Conservation (phyloP, 2,113 vertebrate genomes). For the Stigmatopora argus region DNA sequence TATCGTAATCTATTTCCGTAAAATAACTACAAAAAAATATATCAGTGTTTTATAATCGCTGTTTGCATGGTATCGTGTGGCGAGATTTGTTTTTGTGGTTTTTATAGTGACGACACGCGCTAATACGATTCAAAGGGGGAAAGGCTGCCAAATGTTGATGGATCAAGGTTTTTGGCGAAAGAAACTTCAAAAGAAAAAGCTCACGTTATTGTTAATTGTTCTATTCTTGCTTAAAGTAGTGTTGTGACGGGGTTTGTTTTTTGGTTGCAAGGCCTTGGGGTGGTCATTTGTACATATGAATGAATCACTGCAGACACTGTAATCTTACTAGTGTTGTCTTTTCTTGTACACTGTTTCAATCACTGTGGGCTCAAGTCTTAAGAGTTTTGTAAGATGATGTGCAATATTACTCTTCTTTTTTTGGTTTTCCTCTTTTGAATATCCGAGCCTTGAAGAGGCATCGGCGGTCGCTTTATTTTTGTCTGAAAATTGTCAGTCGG, state of each 20-base stretch:
- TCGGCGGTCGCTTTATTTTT: constrained; percentile 33
- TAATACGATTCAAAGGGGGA: background rate
- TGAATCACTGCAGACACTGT: constrained; percentile 56
- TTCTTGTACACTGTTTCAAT: constrained; percentile 67
- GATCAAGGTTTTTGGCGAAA: constrained; percentile 56
- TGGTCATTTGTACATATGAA: constrained; percentile 38
- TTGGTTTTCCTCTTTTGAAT: constrained; percentile 1
- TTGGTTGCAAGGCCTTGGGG: constrained; percentile 43
- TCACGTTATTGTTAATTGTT: constrained; percentile 63
- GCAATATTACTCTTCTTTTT: constrained; percentile 65
- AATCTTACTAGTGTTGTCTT: constrained; percentile 59
- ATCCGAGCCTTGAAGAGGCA: constrained; percentile 19
- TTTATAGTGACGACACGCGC: constrained; percentile 56
- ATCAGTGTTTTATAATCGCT: constrained; percentile 67
- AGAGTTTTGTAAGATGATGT: constrained; percentile 66
- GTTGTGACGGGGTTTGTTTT: constrained; percentile 49
- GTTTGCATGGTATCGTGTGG: constrained; percentile 74
- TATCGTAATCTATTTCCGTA: constrained; percentile 27
- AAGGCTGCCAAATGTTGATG: constrained; percentile 28
- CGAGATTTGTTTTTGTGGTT: constrained; percentile 70
- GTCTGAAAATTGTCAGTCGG: constrained; percentile 46
- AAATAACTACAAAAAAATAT: constrained; percentile 49
- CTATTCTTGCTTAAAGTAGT: constrained; percentile 62
- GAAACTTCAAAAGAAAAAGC: constrained; percentile 43
- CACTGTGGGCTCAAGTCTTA: constrained; percentile 64